Evolutionary conservation across 1,140 invertebrate genomes (phyloP).

Genomic region (Tetramorium simillimum): DNA sequence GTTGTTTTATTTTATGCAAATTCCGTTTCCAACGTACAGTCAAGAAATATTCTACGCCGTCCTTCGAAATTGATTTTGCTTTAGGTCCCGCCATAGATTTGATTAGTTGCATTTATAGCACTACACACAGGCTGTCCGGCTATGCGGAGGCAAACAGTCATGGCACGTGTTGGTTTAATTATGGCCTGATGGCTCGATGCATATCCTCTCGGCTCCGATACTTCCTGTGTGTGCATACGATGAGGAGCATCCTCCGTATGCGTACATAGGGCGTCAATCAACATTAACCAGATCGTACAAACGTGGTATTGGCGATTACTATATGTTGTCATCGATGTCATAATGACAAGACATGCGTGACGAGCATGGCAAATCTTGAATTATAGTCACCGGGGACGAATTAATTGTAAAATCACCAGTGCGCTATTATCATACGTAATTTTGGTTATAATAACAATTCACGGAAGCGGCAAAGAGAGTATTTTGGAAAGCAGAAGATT

Average conservation of each 20-base stretch:
- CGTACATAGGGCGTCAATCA: slow-evolving; percentile 65
- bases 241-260: slow-evolving; percentile 47
- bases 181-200: slow-evolving; percentile 71
- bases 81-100: slow-evolving; percentile 5
- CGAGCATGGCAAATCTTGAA: slow-evolving; percentile 47
- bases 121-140: slow-evolving; percentile 42
- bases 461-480: too few species aligned
- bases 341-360: slow-evolving; percentile 57
- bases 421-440: not conserved
- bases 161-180: slow-evolving; percentile 68
- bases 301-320: slow-evolving; percentile 61
- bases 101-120: slow-evolving; percentile 50
- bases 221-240: slow-evolving; percentile 64
- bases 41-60: not conserved
- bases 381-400: slow-evolving; percentile 30
- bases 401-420: slow-evolving; percentile 36
- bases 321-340: slow-evolving; percentile 60
- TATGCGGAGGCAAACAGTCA: slow-evolving; percentile 71
- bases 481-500: not conserved
- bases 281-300: slow-evolving; percentile 66
- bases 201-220: slow-evolving; percentile 60
- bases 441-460: not conserved
- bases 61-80: slow-evolving; percentile 30
- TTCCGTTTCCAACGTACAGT: not conserved
- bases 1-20: not conserved